Conservation (phyloP, 1,140 invertebrate species). For the Bombus pascuorum region DNA sequence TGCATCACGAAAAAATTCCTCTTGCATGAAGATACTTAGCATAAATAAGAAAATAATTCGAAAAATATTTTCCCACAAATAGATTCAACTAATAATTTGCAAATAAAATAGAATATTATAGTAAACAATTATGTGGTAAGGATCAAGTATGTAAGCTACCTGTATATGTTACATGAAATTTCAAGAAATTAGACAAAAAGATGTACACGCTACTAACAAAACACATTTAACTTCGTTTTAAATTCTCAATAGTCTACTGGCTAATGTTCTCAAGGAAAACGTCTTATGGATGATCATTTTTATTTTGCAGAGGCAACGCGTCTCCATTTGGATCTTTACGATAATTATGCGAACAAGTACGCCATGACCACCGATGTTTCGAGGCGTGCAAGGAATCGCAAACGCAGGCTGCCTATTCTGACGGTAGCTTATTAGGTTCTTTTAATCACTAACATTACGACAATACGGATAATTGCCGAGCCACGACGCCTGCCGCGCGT, state of each 20-base stretch:
- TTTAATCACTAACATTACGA: conserved; percentile 79
- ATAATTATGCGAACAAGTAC: conserved; percentile 56
- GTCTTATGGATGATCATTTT: not conserved
- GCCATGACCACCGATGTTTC: conserved; percentile 52
- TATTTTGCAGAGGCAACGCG: not conserved
- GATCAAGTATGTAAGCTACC: too few relatives aligned
- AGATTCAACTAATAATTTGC: too few relatives aligned
- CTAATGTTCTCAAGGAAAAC: not conserved
- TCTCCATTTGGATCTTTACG: not conserved
- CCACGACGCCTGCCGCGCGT: conserved; percentile 55
- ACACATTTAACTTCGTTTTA: too few relatives aligned
- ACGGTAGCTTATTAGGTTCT: conserved; percentile 77
- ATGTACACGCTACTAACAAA: too few relatives aligned
- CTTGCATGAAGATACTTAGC: not conserved
- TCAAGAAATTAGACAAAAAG: too few relatives aligned
- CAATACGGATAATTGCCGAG: conserved; percentile 75
- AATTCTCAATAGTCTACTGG: not conserved
- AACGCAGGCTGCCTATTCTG: conserved; percentile 66
- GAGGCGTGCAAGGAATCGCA: conserved; percentile 7
- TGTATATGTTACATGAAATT: too few relatives aligned
- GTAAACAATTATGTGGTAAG: too few relatives aligned
- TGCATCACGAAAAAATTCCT: not conserved
- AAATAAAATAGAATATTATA: too few relatives aligned
- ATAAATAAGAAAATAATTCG: too few relatives aligned
- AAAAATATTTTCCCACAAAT: too few relatives aligned